phyloP scores from a whole-genome alignment of 1,140 invertebrate genomes.

The Chionoecetes opilio region DNA sequence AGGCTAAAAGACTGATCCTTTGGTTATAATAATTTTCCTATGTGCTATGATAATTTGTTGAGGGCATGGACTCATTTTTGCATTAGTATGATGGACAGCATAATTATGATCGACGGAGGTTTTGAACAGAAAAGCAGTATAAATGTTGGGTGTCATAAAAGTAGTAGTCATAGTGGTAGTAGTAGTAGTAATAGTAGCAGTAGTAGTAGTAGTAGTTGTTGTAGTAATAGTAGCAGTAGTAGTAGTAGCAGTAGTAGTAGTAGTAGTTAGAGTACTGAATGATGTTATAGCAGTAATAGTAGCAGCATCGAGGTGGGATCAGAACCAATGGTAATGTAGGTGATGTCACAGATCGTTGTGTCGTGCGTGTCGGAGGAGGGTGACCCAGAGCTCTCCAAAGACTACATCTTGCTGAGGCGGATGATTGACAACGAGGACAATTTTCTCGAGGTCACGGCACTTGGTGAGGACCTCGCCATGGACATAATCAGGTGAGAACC shows the following conservation, averaged over 20 bases:
- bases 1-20: no score
- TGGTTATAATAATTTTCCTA: no score
- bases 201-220: not conserved
- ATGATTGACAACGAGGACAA: slow-evolving; percentile 96
- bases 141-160: no score
- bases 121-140: no score
- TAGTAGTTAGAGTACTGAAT: not conserved
- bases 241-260: not conserved
- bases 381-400: slow-evolving; percentile 92
- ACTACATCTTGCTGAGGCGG: slow-evolving; percentile 92
- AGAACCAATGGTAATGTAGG: slow-evolving; percentile 40
- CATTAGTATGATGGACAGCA: no score
- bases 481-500: slow-evolving; percentile 93
- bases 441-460: slow-evolving; percentile 96
- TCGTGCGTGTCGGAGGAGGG: slow-evolving; percentile 94
- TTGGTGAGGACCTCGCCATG: slow-evolving; percentile 96
- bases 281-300: not conserved
- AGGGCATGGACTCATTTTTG: no score
- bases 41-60: no score
- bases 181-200: not conserved
- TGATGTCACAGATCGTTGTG: slow-evolving; percentile 89
- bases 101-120: no score
- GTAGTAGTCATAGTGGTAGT: not conserved
- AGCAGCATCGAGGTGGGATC: not conserved
- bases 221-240: not conserved